Evolutionary conservation across 2,888 invertebrate species (phyloP), one percentile per base, ranked within the genome.

Genomic region (Petrophora chlorosata): DNA sequence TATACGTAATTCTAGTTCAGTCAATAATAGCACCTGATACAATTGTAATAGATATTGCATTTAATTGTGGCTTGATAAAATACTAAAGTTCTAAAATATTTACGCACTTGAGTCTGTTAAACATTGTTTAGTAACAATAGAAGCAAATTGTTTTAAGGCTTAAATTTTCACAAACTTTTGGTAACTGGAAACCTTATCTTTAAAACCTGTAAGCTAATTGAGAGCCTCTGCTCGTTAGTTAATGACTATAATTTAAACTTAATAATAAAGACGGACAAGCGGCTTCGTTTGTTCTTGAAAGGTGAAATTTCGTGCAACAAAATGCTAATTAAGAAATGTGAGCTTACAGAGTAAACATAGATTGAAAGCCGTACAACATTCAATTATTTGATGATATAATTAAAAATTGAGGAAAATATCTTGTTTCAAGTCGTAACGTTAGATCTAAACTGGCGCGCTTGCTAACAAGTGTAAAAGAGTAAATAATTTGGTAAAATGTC

Each of bases 161-260:
- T 67, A 53, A 63, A 63, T 67, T 68, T 69, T 58, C 59, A 50
- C 59, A 67, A 67, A 78, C 71, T 76, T 72, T 60, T 56, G 56
- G 69, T 68, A 79, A 80, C 61, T 62, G 56, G 64, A 82, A 76
- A 78, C 74, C 69, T 68, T 73, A 73, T 73, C 69, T 64, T 70
- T 65, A 71, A 76, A 74, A 72, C 61, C 65, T 70, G 61, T 71
- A 74, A 72, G 70, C 66, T 77, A 82, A 80, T 79, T 78, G 72
- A 77, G 73, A 78, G 68, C 63, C 66, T 60, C 65, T 69, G 70
- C 73, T 79, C 68, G 70, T 82, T 78, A 82, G 73, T 73, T 85
- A 83, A 85, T 80, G 82, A 79, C 82, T 86, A 83, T 82, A 84
- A 88, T 87, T 87, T 82, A 74, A 85, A 86, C 80, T 83, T 82